phyloP scores from a whole-genome alignment of 92 coral and sea anemone species.

The Epizoanthus stellaris region DNA sequence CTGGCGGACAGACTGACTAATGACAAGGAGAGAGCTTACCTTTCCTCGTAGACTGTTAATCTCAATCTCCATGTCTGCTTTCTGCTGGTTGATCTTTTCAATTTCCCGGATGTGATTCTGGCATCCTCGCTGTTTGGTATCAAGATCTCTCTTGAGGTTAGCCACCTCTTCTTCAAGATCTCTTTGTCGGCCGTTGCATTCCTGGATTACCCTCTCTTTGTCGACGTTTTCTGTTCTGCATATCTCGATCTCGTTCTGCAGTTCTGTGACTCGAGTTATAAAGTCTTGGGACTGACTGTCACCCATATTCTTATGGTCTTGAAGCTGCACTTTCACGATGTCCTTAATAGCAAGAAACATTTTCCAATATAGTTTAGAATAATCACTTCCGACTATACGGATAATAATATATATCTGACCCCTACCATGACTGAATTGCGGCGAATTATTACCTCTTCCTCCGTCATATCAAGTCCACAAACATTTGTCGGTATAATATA shows the following conservation, averaged over 20 bases:
- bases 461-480: too few relatives aligned
- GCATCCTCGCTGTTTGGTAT: conserved; percentile 67
- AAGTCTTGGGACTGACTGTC: conserved; percentile 87
- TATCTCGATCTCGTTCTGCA: conserved; percentile 75
- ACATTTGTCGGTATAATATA: too few relatives aligned
- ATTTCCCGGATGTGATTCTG: conserved; percentile 65
- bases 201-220: conserved; percentile 77
- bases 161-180: conserved; percentile 75
- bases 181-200: conserved; percentile 59
- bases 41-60: conserved; percentile 77
- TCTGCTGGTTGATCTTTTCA: conserved; percentile 67
- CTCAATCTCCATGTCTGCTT: conserved; percentile 82
- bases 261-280: conserved; percentile 68
- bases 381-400: too few relatives aligned
- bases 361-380: too few relatives aligned
- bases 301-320: conserved; percentile 79
- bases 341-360: conserved; percentile 5
- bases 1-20: too few relatives aligned
- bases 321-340: conserved; percentile 64
- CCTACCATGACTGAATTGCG: too few relatives aligned
- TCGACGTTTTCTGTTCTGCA: conserved; percentile 72
- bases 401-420: too few relatives aligned
- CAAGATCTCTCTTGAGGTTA: conserved; percentile 66
- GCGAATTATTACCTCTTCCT: too few relatives aligned
- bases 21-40: neutral